Evolutionary conservation across 1,140 invertebrate species (phyloP), one percentile per base, ranked within the genome.

Genomic region (Drosophila guanche): DNA sequence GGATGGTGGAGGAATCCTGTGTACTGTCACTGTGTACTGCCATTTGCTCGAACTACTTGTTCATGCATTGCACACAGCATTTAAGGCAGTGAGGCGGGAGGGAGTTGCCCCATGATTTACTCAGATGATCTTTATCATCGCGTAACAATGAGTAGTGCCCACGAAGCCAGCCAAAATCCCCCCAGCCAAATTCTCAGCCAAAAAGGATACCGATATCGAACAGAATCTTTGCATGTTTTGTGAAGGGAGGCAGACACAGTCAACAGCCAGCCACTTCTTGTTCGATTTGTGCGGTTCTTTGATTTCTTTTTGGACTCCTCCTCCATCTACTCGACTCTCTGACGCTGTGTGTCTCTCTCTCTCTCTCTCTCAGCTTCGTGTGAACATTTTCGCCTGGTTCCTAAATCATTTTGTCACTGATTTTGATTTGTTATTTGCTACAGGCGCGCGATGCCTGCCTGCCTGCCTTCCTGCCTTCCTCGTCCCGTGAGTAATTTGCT

Each of bases 391-490:
- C 54, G 75, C 71, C 48, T 57, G 78, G 84, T 79, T 89, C 83
- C 58, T 88, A 88, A 88, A 88, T 88, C 83, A 88, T 88, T 88
- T 88, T 88, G 83, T 88, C 83, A 89, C 84, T 75, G 79, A 81
- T 83, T 88, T 88, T 88, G 84, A 88, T 88, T 88, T 89, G 84
- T 88, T 86, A 76, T 83, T 88, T 73, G 74, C 59, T 65, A 48
- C 61, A 37, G 33, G 3, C 33, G 10, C 33, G 33, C 33, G 33
- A 12, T 10, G 33, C 45, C 71, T 70, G 16, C 16, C 16, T 20
- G 16, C 16, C 16, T 20, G 16, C 16, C 16, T 20, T 0, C 16
- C 16, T 20, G 16, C 16, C 16, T 20, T 20, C 16, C 0, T 20
- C 16, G 67, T 60, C 59, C 60, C 63, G 48, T 47, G 61, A 81